Conservation (phyloP, 2,797 vertebrate species). For the Hippopotamyrus pictus region DNA sequence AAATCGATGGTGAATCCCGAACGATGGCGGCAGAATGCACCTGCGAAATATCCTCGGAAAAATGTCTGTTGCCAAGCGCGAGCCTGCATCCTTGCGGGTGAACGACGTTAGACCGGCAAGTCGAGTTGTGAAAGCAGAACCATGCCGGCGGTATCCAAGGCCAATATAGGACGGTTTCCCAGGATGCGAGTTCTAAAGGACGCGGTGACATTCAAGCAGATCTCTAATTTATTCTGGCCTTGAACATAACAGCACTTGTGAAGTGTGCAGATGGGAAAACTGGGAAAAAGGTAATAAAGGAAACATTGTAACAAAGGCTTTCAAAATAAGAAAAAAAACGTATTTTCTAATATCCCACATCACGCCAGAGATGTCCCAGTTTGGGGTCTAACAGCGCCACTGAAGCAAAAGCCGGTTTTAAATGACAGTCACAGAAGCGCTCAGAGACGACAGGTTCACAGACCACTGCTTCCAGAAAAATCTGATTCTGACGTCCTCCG, state of each 20-base stretch:
- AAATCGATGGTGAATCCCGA: not conserved
- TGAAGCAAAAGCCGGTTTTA: conserved; percentile 2
- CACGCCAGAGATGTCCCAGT: not conserved
- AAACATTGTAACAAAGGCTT: not conserved
- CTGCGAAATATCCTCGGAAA: not conserved
- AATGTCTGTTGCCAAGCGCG: not conserved
- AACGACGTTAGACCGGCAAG: not conserved
- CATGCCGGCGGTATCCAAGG: not conserved
- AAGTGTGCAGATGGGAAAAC: not conserved
- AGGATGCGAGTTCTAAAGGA: not conserved
- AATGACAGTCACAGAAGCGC: not conserved
- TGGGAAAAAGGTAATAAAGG: not conserved
- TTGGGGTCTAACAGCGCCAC: conserved; percentile 21
- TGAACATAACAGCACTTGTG: not conserved
- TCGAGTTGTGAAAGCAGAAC: not conserved
- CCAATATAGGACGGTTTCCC: not conserved
- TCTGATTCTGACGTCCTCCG: conserved; percentile 30
- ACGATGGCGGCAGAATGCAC: not conserved
- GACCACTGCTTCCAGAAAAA: conserved; percentile 13
- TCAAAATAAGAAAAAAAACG: not conserved
- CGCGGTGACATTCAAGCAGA: conserved; percentile 19
- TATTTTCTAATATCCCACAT: not conserved
- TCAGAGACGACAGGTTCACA: not conserved
- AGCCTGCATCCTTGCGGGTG: not conserved
- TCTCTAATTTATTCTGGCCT: not conserved